Base-by-base conservation (phyloP, 53 echinoderm and acorn worm species). In the Hippasteria phrygiana region DNA sequence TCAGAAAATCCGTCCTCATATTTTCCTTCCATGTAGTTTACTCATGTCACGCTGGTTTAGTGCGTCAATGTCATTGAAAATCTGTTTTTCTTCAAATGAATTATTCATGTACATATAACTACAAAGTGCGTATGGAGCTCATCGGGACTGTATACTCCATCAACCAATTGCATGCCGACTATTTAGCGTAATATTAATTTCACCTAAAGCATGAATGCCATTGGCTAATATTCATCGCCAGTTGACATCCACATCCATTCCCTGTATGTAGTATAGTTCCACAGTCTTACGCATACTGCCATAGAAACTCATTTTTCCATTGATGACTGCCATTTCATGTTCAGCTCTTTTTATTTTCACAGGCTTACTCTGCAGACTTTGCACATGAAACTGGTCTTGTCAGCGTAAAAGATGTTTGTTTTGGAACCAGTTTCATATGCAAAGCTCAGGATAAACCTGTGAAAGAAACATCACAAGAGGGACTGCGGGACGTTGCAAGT, bases 401-500 rank as follows among this genome's bases (percentile, higher is more conserved):
- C 11, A 11, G 46, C 11, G n/a, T 59, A 1, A 17, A 26, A 24
- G n/a, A n/a, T n/a, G 26, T 24, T 59, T 6, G 7, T 5, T 59
- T 59, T 26, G 8, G 18, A 59, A n/a, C 59, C 3, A 59, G 59
- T 59, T 59, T 59, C 3, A 8, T 18, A 8, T 59, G 59, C 26
- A 26, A 59, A 59, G 26, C 59, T 59, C 22, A 59, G 26, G n/a
- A 59, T 59, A 24, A 59, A 59, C 59, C 26, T 1, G 59, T 59
- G 20, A 59, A 59, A 59, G 20, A 59, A 59, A 2, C 5, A 50
- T 12, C 5, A 38, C 24, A 47, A 66, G 82, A 82, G 82, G 82
- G 66, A 82, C 82, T 82, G 37, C 66, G 33, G 82, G 82, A 82
- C 66, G 82, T 82, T 82, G 47, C 82, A 82, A 47, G 82, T 82